Evolutionary conservation across 2,888 invertebrate species (phyloP), one percentile per base, ranked within the genome.

Genomic region (Tenthredo scrophulariae): DNA sequence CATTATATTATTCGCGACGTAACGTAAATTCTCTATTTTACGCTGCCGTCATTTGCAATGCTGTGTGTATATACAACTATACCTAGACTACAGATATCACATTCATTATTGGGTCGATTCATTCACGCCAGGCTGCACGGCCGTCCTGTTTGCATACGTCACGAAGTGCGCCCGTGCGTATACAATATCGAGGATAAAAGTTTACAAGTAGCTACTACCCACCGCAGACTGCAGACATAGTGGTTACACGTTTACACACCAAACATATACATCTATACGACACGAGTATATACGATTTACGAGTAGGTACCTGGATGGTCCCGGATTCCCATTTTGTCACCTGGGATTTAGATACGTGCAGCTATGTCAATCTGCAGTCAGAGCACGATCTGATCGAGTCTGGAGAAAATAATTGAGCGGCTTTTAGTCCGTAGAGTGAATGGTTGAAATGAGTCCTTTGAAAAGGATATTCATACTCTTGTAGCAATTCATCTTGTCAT

Each of bases 101-200:
- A 80, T 80, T 80, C 80, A 80, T 62, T 80, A 80, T 80, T 80
- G 80, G 80, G 80, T 80, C 80, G 62, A 80, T 80, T 65, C 80
- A 80, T 80, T 80, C 80, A 65, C 80, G 80, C 40, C 80, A 62
- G 37, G 37, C 62, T 40, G 80, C 65, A 80, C 80, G 26, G 29
- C 29, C 50, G 77, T 37, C 54, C 77, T 77, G 50, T 77, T 33
- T 77, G n/a, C 50, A 54, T 54, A 50, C 54, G 77, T 77, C 72
- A 74, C 72, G 43, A 74, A 74, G 77, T 50, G 77, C 33, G 54
- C 26, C 46, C 54, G 40, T 50, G 54, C 54, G 54, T 77, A 77
- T 77, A 77, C 75, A 18, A 77, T 77, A 33, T 77, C 40, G 72
- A 43, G 40, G 40, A 43, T 74, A 43, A 29, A 74, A 43, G 40